Base-by-base conservation (phyloP, 2,113 vertebrate genomes). In the Hemicordylus capensis region DNA sequence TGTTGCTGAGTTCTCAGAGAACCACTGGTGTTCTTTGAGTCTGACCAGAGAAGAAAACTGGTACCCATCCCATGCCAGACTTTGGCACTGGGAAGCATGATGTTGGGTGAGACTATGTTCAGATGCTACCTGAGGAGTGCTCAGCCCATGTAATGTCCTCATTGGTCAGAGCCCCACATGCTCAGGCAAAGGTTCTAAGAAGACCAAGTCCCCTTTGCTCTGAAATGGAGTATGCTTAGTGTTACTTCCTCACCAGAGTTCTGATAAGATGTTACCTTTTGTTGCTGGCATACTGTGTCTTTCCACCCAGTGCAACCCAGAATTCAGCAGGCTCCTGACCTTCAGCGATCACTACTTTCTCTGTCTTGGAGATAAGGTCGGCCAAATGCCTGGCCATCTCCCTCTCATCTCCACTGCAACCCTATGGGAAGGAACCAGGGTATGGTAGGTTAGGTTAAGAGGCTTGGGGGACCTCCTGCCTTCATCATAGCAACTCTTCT, bases 291-390 rank as follows among this genome's bases (percentile, higher is more conserved):
- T 98, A 98, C 1, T 97, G 97, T 1, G 96, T 96, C 90, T 98
- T 98, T 80, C 98, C 98, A 0, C 98, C 98, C 37, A 98, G 91
- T 6, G 96, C 96, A 63, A 97, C 78, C 98, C 98, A 98, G 95
- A 98, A 98, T 70, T 97, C 96, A 0, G 95, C 78, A 0, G 98
- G 97, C 81, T 98, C 98, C 92, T 98, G 97, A n/a, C 98, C 97
- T 87, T 98, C 98, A 0, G 96, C 97, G 0, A 98, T 91, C 76
- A 97, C 97, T 20, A 89, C 93, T 90, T 98, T 98, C 91, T 98
- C 98, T 0, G 93, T 93, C 86, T 91, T 97, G 58, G 97, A 96
- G 86, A 98, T 97, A 42, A 93, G 96, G 75, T 98, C 96, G 0
- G 97, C 96, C 66, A 98, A 95, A 0, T 6, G 88, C 95, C 98